These are phyloP conservation scores for Halichoerus grypus DNA, from an alignment of 2,113 vertebrate genomes.

Conservation along the genomic window DNA sequence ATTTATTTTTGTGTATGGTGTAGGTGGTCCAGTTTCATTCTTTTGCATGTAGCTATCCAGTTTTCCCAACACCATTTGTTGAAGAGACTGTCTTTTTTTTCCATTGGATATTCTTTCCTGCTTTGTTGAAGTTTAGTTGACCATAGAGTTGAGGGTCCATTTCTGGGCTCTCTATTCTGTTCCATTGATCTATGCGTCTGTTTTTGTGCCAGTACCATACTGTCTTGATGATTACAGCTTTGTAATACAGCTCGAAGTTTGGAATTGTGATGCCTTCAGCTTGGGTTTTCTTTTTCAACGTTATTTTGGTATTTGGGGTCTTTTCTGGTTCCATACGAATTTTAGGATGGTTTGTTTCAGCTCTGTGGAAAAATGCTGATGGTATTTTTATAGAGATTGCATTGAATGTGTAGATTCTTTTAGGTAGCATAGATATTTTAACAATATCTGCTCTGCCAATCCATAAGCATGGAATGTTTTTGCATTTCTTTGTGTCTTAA, in stretches of 20 bases:
- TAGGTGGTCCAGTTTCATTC: neutral
- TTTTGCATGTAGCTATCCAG: neutral
- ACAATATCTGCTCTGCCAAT: neutral
- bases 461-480: neutral
- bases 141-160: neutral
- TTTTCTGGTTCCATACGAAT: neutral
- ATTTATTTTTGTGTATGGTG: neutral
- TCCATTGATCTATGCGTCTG: neutral
- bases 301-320: neutral
- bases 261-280: neutral
- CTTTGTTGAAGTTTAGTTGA: neutral
- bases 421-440: neutral
- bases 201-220: neutral
- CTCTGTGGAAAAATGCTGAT: neutral
- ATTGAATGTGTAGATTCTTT: neutral
- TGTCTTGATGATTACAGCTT: neutral
- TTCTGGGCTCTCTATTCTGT: neutral
- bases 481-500: no score
- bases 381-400: neutral
- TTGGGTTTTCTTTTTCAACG: neutral
- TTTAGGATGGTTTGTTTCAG: neutral
- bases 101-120: neutral
- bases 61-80: neutral
- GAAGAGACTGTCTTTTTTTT: neutral
- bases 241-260: neutral